Percentiles rank a stretch among this genome's conserved stretches.
These are phyloP conservation scores for Phaenicophaeus curvirostris DNA, from an alignment of 2,797 vertebrate species.

Conservation along the genomic window DNA sequence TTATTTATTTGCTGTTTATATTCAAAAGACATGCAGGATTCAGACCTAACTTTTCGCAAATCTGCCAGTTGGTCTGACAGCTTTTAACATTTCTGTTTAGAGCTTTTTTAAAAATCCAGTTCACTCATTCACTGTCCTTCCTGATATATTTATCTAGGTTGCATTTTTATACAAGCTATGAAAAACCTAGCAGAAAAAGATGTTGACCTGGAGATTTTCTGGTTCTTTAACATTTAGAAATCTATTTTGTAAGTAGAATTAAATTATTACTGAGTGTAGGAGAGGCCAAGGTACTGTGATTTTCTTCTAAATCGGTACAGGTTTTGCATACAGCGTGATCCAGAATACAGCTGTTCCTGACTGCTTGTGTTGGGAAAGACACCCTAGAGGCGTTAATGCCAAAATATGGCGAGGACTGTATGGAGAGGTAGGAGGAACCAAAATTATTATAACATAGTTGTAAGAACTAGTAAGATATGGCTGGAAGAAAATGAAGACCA, in stretches of 20 bases:
- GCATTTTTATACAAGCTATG: neutral
- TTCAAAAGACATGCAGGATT: neutral
- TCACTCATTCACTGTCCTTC: neutral
- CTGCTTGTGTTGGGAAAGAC: neutral
- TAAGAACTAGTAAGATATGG: neutral
- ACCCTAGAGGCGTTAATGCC: neutral
- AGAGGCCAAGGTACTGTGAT: neutral
- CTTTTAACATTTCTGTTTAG: slow-evolving; percentile 13
- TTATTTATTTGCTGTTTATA: neutral
- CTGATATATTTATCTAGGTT: slow-evolving; percentile 1
- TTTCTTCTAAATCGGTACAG: neutral
- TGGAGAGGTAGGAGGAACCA: neutral
- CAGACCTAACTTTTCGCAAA: neutral
- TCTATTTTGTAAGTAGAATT: neutral
- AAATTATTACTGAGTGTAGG: neutral
- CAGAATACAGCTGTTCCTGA: neutral
- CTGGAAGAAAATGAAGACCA: neutral
- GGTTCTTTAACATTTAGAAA: neutral
- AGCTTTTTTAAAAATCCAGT: neutral
- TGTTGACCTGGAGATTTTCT: neutral
- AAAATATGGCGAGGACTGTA: neutral
- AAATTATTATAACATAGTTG: neutral
- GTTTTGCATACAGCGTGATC: neutral
- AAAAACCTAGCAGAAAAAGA: neutral
- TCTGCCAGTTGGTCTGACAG: neutral